Conservation (phyloP, 2,113 vertebrate species). For the Bombycilla garrulus region DNA sequence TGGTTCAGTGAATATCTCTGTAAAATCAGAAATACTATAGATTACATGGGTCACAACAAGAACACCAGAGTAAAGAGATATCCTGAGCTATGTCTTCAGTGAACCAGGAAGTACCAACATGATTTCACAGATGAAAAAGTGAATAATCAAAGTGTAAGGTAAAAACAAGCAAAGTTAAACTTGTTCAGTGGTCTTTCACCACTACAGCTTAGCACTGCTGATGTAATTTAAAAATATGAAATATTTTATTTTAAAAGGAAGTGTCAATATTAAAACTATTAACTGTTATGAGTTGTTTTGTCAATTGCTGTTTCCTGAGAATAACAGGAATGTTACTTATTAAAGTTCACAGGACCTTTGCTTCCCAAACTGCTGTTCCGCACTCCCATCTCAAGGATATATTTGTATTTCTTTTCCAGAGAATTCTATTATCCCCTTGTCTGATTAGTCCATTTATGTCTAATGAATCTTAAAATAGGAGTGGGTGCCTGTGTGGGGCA, state of each 20-base stretch:
- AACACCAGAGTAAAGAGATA: background rate
- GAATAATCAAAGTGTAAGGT: constrained; percentile 39
- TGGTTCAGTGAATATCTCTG: constrained; percentile 26
- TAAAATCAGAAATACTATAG: constrained; percentile 52
- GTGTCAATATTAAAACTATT: background rate
- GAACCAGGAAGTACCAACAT: constrained; percentile 36
- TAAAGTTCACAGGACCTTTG: background rate
- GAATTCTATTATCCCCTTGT: background rate
- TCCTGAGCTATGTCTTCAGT: constrained; percentile 21
- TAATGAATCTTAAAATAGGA: background rate
- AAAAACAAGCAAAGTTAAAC: background rate
- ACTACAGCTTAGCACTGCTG: background rate
- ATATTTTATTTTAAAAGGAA: background rate
- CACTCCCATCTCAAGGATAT: background rate
- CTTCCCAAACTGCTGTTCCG: background rate
- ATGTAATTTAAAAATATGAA: background rate
- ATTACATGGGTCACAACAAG: constrained; percentile 62
- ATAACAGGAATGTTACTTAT: background rate
- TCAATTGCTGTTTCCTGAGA: background rate
- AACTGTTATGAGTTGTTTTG: background rate
- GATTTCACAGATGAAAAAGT: constrained; percentile 56
- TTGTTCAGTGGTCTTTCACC: background rate
- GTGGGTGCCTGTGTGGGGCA: background rate
- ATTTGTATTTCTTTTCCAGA: background rate
- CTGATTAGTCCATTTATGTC: background rate